Base-by-base conservation (phyloP, 2,888 invertebrate genomes). In the Synanthedon andrenaeformis region DNA sequence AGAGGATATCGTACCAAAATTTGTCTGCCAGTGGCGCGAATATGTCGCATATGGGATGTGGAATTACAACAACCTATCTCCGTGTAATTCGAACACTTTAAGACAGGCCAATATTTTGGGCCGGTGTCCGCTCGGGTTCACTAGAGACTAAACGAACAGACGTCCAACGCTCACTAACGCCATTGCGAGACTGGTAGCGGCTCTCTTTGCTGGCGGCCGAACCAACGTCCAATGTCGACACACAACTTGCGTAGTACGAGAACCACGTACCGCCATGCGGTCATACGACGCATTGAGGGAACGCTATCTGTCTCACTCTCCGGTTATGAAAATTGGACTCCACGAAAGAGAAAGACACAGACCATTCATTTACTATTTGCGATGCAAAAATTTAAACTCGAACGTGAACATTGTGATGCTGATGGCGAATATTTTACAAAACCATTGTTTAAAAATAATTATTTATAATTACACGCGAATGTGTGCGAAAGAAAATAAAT, bases 1-100 rank as follows among this genome's bases (percentile, higher is more conserved):
- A 87, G 87, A 79, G 87, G 88, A 88, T 85, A 88, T 88, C 87
- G 87, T 84, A 84, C 87, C 87, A 87, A 88, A 88, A 87, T 81
- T 83, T 85, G 86, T 80, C 87, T 81, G 83, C 82, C 85, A 84
- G 85, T 85, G 72, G 62, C 79, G 73, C 79, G 78, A 76, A 72
- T 67, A 67, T 64, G 67, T 77, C 73, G 79, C 70, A 77, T 68
- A 72, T 57, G 70, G 62, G 70, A 72, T 72, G 70, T 62, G 63
- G 82, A 83, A 85, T 86, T 82, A 86, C 83, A 70, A 72, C 80
- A 85, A 78, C 63, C 66, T 35, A 60, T 73, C 70, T 78, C 74
- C 81, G 66, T 70, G 83, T 86, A 87, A 86, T 82, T 85, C 82
- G 72, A 76, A 72, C 82, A 82, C 78, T 79, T 23, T 4, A 23